A percentile compares a stretch with the other conserved stretches of the same genome.
phyloP scores from a whole-genome alignment of 1,140 invertebrate genomes.

The Heliconius hermathena region DNA sequence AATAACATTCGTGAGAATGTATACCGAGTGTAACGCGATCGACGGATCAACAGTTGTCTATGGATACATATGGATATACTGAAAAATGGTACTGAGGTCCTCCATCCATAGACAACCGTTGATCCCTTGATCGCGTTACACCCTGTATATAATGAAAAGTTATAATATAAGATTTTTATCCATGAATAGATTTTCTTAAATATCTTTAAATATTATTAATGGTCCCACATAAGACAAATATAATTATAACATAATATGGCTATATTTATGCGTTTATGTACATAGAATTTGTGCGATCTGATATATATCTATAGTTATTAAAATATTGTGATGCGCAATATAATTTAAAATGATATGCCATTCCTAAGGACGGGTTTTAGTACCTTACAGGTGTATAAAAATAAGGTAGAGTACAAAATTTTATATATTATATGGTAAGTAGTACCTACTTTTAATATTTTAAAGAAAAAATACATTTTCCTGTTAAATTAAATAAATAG shows the following conservation, averaged over 20 bases:
- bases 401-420: not conserved
- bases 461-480: not conserved
- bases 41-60: too few relatives aligned
- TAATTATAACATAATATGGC: slow-evolving; percentile 1
- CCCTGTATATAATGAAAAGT: not conserved
- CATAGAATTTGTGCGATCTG: not conserved
- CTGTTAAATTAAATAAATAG: not conserved
- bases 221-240: not conserved
- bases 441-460: not conserved
- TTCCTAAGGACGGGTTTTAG: not conserved
- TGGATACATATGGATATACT: too few relatives aligned
- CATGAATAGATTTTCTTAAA: not conserved
- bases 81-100: too few relatives aligned
- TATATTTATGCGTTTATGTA: not conserved
- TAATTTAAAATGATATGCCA: not conserved
- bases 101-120: too few relatives aligned
- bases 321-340: not conserved
- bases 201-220: not conserved
- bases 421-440: not conserved
- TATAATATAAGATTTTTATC: not conserved
- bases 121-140: too few relatives aligned
- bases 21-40: too few relatives aligned
- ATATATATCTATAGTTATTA: not conserved
- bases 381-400: not conserved
- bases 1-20: not conserved